Conservation (phyloP, 2,113 vertebrate species). For the Guaruba guarouba region DNA sequence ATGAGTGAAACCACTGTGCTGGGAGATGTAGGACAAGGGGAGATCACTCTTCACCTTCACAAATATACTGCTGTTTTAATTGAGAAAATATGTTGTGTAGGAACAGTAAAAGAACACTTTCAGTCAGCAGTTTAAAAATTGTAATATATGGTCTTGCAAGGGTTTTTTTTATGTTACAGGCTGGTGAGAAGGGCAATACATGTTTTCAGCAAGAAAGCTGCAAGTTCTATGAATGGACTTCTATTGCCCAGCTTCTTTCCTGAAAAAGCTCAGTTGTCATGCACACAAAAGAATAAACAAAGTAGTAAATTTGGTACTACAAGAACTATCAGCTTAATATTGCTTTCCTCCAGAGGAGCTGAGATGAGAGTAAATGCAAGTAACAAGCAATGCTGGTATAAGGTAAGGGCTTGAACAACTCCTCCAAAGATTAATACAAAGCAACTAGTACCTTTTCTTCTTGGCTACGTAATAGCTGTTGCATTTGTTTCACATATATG, state of each 20-base stretch:
- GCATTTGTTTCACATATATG: neutral
- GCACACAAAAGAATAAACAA: neutral
- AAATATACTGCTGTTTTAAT: neutral
- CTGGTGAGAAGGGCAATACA: neutral
- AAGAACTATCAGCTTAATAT: neutral
- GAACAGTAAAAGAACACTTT: neutral
- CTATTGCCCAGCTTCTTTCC: neutral
- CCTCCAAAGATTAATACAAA: neutral
- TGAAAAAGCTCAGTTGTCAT: neutral
- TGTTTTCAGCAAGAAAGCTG: neutral
- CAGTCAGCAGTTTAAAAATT: neutral
- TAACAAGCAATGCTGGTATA: neutral
- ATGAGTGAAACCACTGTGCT: neutral
- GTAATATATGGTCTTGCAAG: neutral
- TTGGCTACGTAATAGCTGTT: neutral
- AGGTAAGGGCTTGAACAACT: neutral
- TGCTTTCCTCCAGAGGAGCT: neutral
- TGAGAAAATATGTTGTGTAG: neutral
- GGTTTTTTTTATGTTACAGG: accelerated
- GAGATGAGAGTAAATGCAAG: neutral
- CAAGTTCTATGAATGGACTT: neutral
- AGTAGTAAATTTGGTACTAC: neutral
- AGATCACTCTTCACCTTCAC: neutral
- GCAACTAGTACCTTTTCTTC: neutral
- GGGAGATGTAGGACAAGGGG: neutral